A percentile compares a stretch with the other conserved stretches of the same genome.
Evolutionary conservation across 2,888 invertebrate genomes (phyloP).

Genomic region (Ophion obscuratus): DNA sequence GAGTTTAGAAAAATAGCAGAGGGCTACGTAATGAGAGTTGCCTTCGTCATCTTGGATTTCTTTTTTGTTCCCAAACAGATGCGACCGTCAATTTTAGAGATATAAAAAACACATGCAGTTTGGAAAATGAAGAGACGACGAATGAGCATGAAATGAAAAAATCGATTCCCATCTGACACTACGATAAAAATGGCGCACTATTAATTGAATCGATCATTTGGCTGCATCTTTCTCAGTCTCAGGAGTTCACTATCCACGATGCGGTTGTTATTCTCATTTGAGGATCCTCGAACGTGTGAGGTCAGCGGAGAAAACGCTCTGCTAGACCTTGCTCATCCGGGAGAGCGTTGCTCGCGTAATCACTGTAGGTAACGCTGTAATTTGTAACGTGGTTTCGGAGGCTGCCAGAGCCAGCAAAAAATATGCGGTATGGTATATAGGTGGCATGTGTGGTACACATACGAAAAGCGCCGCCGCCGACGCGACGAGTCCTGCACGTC

Average conservation of each 20-base stretch:
- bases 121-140: background rate
- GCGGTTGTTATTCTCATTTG: slow-evolving; percentile 60
- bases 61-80: no score
- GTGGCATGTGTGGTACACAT: slow-evolving; percentile 2
- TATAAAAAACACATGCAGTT: no score
- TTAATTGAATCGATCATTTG: slow-evolving; percentile 25
- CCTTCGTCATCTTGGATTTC: background rate
- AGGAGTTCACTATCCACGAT: slow-evolving; percentile 58
- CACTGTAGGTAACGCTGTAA: slow-evolving; percentile 68
- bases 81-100: no score
- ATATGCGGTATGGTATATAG: slow-evolving; percentile 16
- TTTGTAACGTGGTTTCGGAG: slow-evolving; percentile 75
- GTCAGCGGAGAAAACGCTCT: slow-evolving; percentile 52
- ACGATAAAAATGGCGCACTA: background rate
- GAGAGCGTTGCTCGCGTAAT: slow-evolving; percentile 67
- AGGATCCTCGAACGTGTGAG: slow-evolving; percentile 57
- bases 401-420: slow-evolving; percentile 69
- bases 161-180: background rate
- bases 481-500: slow-evolving; percentile 39
- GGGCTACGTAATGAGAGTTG: slow-evolving; percentile 1
- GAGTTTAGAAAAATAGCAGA: background rate
- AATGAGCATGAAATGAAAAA: background rate
- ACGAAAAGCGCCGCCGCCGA: slow-evolving; percentile 12
- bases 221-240: slow-evolving; percentile 12
- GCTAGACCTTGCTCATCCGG: slow-evolving; percentile 52